These are phyloP conservation scores for Drosophila guanche DNA, from an alignment of 1,140 invertebrate genomes.

Conservation along the genomic window DNA sequence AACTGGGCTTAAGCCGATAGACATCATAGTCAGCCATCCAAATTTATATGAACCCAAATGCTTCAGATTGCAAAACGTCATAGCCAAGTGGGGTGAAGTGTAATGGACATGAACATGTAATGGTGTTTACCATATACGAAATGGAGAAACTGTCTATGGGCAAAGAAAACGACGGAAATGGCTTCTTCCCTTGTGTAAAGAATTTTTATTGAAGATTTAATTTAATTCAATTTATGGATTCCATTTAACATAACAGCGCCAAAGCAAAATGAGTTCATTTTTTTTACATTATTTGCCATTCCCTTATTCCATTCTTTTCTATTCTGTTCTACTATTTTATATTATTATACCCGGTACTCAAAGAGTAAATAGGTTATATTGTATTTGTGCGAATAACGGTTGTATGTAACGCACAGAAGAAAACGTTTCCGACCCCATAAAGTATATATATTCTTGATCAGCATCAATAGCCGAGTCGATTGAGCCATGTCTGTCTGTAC, in stretches of 20 bases:
- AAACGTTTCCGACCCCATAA: too few relatives aligned
- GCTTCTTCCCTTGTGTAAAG: conserved; percentile 6
- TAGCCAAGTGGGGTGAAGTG: conserved; percentile 17
- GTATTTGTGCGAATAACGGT: too few relatives aligned
- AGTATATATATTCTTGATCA: too few relatives aligned
- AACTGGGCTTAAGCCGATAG: conserved; percentile 51
- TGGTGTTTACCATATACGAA: conserved; percentile 31
- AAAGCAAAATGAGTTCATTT: neutral
- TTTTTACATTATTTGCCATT: neutral
- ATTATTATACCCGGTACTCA: too few relatives aligned
- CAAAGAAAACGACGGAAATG: conserved; percentile 41
- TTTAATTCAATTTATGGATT: conserved; percentile 16
- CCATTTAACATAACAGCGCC: neutral
- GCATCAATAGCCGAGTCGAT: too few relatives aligned
- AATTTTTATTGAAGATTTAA: conserved; percentile 16
- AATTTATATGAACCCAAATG: conserved; percentile 34
- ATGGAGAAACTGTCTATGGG: conserved; percentile 36
- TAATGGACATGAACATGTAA: conserved; percentile 46
- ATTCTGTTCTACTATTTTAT: neutral
- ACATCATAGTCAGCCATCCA: conserved; percentile 31
- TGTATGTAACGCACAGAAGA: too few relatives aligned
- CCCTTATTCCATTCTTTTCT: neutral
- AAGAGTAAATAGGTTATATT: too few relatives aligned
- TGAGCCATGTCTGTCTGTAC: too few relatives aligned
- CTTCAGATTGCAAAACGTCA: conserved; percentile 28